Conservation (phyloP, 2,113 vertebrate genomes). For the Micromys minutus region DNA sequence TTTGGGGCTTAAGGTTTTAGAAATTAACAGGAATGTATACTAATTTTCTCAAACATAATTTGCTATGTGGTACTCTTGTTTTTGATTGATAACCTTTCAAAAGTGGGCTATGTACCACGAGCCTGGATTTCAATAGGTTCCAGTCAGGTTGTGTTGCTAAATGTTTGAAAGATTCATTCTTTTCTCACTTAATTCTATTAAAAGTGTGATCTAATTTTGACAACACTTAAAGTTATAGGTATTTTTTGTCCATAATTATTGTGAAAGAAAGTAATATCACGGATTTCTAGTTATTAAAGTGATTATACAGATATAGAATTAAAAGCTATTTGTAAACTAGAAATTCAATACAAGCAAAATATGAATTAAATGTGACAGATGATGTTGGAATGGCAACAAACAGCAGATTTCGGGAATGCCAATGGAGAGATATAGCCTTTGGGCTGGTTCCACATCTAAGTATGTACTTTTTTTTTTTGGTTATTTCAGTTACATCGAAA, state of each 20-base stretch:
- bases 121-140: background rate
- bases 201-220: background rate
- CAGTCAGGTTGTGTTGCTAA: background rate
- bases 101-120: background rate
- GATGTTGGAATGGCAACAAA: constrained; percentile 37
- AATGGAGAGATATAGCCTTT: background rate
- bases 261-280: background rate
- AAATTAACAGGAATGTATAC: background rate
- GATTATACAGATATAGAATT: background rate
- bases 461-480: background rate
- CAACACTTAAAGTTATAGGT: background rate
- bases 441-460: constrained; percentile 27
- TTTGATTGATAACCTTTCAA: background rate
- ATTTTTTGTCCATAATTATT: constrained; percentile 28
- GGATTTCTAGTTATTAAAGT: background rate
- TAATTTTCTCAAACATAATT: background rate
- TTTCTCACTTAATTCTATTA: background rate
- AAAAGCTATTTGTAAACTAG: background rate
- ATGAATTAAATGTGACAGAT: constrained; percentile 44
- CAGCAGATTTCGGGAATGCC: background rate
- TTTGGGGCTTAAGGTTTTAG: background rate
- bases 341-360: constrained; percentile 4
- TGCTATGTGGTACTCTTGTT: background rate
- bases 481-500: constrained; percentile 1
- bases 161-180: background rate